phyloP scores from a whole-genome alignment of 2,888 invertebrate species.

The Meganola albula region DNA sequence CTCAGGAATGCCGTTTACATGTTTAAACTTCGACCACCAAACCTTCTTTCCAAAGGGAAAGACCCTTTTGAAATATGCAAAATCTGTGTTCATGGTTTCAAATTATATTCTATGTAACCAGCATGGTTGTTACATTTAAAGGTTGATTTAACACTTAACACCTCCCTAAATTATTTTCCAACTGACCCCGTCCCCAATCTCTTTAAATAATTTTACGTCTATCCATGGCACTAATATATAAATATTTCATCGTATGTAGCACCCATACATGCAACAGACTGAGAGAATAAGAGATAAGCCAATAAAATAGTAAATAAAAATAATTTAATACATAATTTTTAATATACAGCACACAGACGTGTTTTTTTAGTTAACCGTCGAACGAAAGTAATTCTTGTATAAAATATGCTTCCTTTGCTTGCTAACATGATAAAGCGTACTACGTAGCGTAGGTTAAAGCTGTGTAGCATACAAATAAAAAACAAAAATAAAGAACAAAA shows the following conservation, averaged over 20 bases:
- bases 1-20: no score
- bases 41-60: no score
- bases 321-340: constrained; percentile 19
- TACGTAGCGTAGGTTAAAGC: constrained; percentile 23
- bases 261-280: constrained; percentile 48
- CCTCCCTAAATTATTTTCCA: no score
- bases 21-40: no score
- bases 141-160: no score
- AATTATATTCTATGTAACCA: no score
- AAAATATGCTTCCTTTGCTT: constrained; percentile 51
- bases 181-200: no score
- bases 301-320: constrained; percentile 20
- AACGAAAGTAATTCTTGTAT: constrained; percentile 13
- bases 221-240: no score
- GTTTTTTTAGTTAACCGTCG: constrained; percentile 20
- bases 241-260: constrained; percentile 32
- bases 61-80: no score
- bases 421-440: constrained; percentile 50
- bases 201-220: no score
- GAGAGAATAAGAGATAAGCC: constrained; percentile 44
- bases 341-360: constrained; percentile 72
- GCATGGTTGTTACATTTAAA: no score
- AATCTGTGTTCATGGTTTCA: no score
- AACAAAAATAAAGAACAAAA: constrained; percentile 62
- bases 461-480: constrained; percentile 49